phyloP scores from a whole-genome alignment of 2,113 vertebrate genomes.

The Zosterops borbonicus region DNA sequence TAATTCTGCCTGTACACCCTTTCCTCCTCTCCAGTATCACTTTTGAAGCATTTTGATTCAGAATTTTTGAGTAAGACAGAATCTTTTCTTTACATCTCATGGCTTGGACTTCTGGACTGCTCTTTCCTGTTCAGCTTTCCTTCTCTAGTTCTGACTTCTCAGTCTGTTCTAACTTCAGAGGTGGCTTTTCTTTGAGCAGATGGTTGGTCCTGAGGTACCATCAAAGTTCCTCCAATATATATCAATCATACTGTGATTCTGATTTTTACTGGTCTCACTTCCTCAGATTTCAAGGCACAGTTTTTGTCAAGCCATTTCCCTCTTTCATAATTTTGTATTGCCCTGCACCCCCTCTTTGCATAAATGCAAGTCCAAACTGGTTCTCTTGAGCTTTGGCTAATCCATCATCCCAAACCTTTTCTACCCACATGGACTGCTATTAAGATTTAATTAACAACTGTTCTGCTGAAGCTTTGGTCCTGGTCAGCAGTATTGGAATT shows the following conservation, averaged over 20 bases:
- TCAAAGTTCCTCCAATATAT: not conserved
- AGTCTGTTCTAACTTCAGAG: not conserved
- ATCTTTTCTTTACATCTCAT: not conserved
- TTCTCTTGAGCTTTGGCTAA: not conserved
- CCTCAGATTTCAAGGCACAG: not conserved
- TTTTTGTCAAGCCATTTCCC: not conserved
- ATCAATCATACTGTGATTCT: not conserved
- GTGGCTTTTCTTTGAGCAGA: not conserved
- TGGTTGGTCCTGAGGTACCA: not conserved
- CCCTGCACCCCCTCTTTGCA: not conserved
- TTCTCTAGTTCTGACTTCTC: not conserved
- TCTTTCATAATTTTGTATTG: not conserved
- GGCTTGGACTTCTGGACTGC: not conserved
- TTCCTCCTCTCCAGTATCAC: not conserved
- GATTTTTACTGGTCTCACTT: not conserved
- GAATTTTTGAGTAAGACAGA: not conserved
- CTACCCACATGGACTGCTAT: not conserved
- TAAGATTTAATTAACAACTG: conserved; percentile 52
- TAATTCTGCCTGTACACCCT: not conserved
- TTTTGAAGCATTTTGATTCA: not conserved
- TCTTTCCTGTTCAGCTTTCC: not conserved
- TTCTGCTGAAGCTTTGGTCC: not conserved
- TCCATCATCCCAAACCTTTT: conserved; percentile 33
- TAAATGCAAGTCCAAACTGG: not conserved
- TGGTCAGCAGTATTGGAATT: conserved; percentile 31